Percentiles rank a stretch among this genome's conserved stretches.
Evolutionary conservation across 2,888 invertebrate species (phyloP).

Genomic region (Tetragonula carbonaria): DNA sequence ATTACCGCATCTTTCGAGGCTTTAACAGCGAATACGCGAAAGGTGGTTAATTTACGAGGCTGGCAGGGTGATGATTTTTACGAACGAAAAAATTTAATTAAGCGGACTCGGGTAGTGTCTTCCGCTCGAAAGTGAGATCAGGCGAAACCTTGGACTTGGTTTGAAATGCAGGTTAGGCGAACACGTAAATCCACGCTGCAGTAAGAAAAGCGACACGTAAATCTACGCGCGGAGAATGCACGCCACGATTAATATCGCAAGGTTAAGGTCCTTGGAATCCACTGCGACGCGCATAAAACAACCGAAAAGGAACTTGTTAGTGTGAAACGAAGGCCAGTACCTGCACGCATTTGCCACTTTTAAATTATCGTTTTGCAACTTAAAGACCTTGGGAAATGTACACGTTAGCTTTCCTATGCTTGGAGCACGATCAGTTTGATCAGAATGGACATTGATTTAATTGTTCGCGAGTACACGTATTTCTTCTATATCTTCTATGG

Average conservation of each 20-base stretch:
- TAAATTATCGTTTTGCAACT: constrained; percentile 24
- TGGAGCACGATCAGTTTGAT: background rate
- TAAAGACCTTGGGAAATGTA: constrained; percentile 18
- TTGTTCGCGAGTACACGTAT: background rate
- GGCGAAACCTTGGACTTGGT: background rate
- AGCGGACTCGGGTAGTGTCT: background rate
- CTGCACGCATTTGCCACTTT: constrained; percentile 1
- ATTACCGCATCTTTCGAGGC: background rate
- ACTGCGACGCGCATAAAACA: background rate
- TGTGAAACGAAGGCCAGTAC: constrained; percentile 29
- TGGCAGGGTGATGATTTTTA: background rate
- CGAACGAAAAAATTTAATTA: background rate
- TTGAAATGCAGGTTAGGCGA: background rate
- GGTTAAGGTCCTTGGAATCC: constrained; percentile 17
- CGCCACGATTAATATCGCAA: constrained; percentile 13
- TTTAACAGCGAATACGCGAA: background rate
- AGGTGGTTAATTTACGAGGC: background rate
- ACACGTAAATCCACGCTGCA: constrained; percentile 18
- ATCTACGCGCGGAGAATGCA: constrained; percentile 21
- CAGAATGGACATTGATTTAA: background rate
- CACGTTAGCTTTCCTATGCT: background rate
- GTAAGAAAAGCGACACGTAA: background rate
- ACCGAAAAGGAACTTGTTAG: constrained; percentile 14
- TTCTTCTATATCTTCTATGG: background rate
- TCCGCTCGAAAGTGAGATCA: background rate